These are phyloP conservation scores for Zaprionus vittiger DNA, from an alignment of 1,140 invertebrate species.

Conservation along the genomic window DNA sequence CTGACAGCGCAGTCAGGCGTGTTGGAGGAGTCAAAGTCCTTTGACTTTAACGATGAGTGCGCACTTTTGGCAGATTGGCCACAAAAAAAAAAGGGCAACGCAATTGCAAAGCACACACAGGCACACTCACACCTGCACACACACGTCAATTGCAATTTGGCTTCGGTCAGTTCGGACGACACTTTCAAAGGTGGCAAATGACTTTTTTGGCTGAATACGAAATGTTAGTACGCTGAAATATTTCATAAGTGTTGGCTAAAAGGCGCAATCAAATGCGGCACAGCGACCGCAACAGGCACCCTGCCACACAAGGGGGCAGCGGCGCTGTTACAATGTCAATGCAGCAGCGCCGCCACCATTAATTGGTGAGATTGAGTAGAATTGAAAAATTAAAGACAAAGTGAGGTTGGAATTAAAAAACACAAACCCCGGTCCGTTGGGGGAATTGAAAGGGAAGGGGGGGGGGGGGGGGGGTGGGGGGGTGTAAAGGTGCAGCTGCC, in stretches of 20 bases:
- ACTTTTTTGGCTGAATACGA: slow-evolving; percentile 59
- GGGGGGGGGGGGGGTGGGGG: too few species aligned
- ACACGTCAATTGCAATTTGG: slow-evolving; percentile 74
- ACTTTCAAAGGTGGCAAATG: slow-evolving; percentile 69
- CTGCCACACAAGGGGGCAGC: not conserved
- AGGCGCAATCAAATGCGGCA: slow-evolving; percentile 50
- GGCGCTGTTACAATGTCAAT: too few species aligned
- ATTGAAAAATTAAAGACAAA: too few species aligned
- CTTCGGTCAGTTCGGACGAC: slow-evolving; percentile 32
- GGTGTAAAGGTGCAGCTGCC: not conserved
- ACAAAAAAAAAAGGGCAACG: slow-evolving; percentile 29
- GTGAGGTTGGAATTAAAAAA: too few species aligned
- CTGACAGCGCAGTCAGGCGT: slow-evolving; percentile 61
- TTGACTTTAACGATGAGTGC: slow-evolving; percentile 74
- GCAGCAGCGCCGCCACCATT: too few species aligned
- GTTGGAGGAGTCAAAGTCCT: slow-evolving; percentile 65
- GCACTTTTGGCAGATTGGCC: slow-evolving; percentile 55
- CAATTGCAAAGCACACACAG: slow-evolving; percentile 5
- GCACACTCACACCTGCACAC: slow-evolving; percentile 1
- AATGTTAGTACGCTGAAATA: slow-evolving; percentile 52
- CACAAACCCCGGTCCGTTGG: too few species aligned
- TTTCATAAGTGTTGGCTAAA: slow-evolving; percentile 72
- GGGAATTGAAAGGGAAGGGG: too few species aligned
- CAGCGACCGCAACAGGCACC: slow-evolving; percentile 11
- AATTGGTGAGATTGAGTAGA: too few species aligned